Conservation (phyloP, 2,113 vertebrate genomes). For the Helogale parvula region DNA sequence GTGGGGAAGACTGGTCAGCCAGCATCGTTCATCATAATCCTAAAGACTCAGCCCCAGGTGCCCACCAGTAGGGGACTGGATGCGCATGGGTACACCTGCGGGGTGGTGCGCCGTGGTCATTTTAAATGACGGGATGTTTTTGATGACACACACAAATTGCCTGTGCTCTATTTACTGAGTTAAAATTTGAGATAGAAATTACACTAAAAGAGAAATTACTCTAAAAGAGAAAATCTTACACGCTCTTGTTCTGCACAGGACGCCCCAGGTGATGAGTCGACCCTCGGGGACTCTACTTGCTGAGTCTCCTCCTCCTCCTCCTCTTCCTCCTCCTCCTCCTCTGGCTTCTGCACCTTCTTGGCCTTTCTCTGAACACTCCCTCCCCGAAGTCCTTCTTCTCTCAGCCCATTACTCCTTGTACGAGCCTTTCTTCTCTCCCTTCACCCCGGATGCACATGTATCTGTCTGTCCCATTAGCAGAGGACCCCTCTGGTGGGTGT, state of each 20-base stretch:
- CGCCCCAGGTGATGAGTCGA: background rate
- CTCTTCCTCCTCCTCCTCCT: background rate
- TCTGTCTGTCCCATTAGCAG: background rate
- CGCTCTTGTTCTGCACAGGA: background rate
- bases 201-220: rapidly evolving
- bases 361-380: background rate
- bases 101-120: background rate
- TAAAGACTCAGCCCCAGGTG: background rate
- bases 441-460: background rate
- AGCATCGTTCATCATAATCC: background rate
- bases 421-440: background rate
- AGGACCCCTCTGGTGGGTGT: no score
- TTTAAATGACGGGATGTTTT: background rate
- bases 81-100: background rate
- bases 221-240: background rate
- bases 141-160: background rate
- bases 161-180: background rate
- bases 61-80: background rate
- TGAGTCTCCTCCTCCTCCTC: background rate
- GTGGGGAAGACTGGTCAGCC: background rate
- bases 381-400: background rate
- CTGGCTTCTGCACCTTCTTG: background rate
- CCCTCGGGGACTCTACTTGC: background rate
- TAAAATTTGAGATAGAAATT: background rate
- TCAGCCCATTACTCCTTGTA: background rate